Evolutionary conservation across 2,888 invertebrate species (phyloP).

Genomic region (Lasius fuliginosus): DNA sequence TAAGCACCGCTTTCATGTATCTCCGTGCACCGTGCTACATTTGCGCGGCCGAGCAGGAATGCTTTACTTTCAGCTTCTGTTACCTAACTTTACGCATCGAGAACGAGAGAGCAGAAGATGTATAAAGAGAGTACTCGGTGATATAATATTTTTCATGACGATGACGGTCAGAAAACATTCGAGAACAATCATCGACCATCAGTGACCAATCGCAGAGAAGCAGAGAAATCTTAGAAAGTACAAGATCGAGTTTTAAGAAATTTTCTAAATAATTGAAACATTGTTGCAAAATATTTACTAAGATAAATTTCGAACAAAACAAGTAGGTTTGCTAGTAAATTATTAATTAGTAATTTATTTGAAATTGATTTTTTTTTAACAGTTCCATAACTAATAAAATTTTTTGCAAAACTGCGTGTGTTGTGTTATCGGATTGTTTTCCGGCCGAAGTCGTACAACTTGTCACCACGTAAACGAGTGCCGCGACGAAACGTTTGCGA

Average conservation of each 20-base stretch:
- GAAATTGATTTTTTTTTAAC: background rate
- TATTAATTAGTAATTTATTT: background rate
- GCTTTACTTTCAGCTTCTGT: slow-evolving; percentile 64
- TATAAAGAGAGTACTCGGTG: slow-evolving; percentile 20
- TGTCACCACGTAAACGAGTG: background rate
- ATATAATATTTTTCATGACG: background rate
- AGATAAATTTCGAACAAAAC: background rate
- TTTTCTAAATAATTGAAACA: background rate
- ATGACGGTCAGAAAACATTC: slow-evolving; percentile 27
- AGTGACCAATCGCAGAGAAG: background rate
- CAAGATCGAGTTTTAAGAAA: background rate
- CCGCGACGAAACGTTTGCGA: slow-evolving; percentile 6
- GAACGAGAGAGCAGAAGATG: slow-evolving; percentile 51
- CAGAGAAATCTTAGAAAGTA: background rate
- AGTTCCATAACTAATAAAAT: background rate
- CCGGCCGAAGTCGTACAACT: background rate
- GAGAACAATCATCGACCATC: slow-evolving; percentile 1
- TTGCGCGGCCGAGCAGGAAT: slow-evolving; percentile 64
- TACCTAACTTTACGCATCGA: slow-evolving; percentile 56
- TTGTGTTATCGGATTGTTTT: slow-evolving; percentile 22
- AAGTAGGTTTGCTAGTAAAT: background rate
- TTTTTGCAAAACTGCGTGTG: background rate
- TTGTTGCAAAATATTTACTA: background rate
- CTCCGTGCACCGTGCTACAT: slow-evolving; percentile 22
- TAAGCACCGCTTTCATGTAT: slow-evolving; percentile 65